These are phyloP conservation scores for Acleris sparsana DNA, from an alignment of 2,888 invertebrate species.

Conservation along the genomic window DNA sequence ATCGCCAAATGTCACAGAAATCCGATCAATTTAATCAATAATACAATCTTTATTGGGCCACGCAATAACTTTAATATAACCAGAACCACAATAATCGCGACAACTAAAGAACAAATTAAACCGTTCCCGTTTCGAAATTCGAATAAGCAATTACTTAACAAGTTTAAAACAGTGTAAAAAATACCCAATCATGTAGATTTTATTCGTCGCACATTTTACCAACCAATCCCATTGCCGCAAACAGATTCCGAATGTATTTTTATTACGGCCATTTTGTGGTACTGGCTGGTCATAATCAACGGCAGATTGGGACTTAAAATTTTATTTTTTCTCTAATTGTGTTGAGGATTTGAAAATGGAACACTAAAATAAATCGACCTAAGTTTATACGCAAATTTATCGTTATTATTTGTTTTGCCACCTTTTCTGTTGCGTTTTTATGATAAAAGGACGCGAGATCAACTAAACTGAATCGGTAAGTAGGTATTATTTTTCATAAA, in stretches of 20 bases:
- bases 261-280: slow-evolving; percentile 23
- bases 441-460: no score
- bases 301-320: slow-evolving; percentile 17
- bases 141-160: slow-evolving; percentile 25
- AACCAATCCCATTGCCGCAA: slow-evolving; percentile 24
- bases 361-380: background rate
- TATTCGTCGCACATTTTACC: slow-evolving; percentile 22
- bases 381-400: no score
- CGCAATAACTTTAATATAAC: background rate
- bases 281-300: slow-evolving; percentile 21
- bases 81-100: background rate
- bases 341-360: background rate
- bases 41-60: background rate
- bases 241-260: slow-evolving; percentile 27
- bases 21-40: no score
- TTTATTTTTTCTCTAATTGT: slow-evolving; percentile 19
- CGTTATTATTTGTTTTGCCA: no score
- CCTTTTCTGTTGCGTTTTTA: no score
- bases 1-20: no score
- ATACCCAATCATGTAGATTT: slow-evolving; percentile 22
- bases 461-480: no score
- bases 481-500: no score
- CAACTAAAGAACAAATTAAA: slow-evolving; percentile 1
- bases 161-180: slow-evolving; percentile 22
- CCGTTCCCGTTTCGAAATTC: slow-evolving; percentile 12